A percentile compares a stretch with the other conserved stretches of the same genome.
phyloP scores from a whole-genome alignment of 2,888 invertebrate species.

The Eutolmus rufibarbis region DNA sequence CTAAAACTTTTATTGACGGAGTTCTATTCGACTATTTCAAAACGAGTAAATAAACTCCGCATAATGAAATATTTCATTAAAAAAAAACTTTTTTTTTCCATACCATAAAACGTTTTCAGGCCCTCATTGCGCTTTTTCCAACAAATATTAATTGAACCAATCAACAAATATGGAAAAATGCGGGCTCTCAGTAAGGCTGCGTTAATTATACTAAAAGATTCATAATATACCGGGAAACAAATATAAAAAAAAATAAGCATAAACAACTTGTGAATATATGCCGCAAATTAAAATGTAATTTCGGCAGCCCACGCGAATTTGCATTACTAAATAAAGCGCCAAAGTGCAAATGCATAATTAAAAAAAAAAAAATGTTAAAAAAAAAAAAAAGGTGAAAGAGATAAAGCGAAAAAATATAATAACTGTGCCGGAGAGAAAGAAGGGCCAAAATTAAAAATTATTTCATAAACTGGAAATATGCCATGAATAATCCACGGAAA shows the following conservation, averaged over 20 bases:
- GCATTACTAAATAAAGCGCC: constrained; percentile 4
- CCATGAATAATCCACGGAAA: constrained; percentile 18
- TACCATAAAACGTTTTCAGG: not conserved
- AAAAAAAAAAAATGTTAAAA: not conserved
- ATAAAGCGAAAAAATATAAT: not conserved
- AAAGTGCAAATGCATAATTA: constrained; percentile 22
- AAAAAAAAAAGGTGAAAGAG: not conserved
- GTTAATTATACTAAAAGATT: constrained; percentile 15
- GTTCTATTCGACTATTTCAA: not conserved
- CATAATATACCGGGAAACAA: not conserved
- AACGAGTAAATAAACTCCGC: not conserved
- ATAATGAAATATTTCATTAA: not conserved
- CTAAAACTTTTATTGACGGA: not conserved
- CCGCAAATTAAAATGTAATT: constrained; percentile 8
- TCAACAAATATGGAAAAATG: not conserved
- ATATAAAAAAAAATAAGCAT: too few relatives aligned
- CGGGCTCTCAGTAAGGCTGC: not conserved
- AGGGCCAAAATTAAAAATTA: constrained; percentile 3
- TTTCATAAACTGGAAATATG: constrained; percentile 7
- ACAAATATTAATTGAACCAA: not conserved
- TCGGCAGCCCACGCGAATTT: not conserved
- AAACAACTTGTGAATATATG: not conserved
- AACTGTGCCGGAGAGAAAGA: not conserved
- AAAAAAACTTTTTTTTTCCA: not conserved
- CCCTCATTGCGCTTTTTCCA: not conserved